Evolutionary conservation across 2,888 invertebrate genomes (phyloP), one percentile per base, ranked within the genome.

Genomic region (Chalcis sispes): DNA sequence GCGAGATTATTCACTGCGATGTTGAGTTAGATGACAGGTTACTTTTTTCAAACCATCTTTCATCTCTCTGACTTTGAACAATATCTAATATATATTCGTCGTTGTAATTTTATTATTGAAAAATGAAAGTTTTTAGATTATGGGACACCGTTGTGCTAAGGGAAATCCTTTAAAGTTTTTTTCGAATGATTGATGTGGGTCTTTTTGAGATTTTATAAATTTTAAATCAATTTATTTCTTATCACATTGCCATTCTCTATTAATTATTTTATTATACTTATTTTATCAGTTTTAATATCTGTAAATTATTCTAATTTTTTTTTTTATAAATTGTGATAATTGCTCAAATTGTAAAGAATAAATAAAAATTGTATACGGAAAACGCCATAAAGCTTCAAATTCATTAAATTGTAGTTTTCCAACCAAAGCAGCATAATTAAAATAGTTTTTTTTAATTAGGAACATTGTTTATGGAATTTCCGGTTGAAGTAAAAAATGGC

Each of bases 1-100:
- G 56, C 56, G 77, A 70, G 78, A 72, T 72, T 78, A 78, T 75
- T 78, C 72, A 75, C 69, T 46, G 56, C 58, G 69, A 66, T 65
- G 54, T 61, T 70, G 75, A 75, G 56, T 62, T 66, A 74, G 73
- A 59, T 65, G 73, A 71, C 73, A 54, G 70, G 64, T 69, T 58
- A 56, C 50, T 71, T 74, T 73, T 73, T 61, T 59, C 65, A 29
- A 77, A 77, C 71, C 70, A 71, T 74, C 50, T 74, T 77, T 77
- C 59, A 58, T 58, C 50, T 42, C n/a, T 46, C 18, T 1, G 65
- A 65, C 61, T 73, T 73, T 65, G 27, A 74, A 42, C 20, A 3
- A 18, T n/a, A n/a, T n/a, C n/a, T n/a, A n/a, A n/a, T n/a, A n/a
- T n/a, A n/a, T n/a, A n/a, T n/a, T n/a, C n/a, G n/a, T 18, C 15